Evolutionary conservation across 2,113 vertebrate species (phyloP).

Genomic region (Petrocephalus zakoni): DNA sequence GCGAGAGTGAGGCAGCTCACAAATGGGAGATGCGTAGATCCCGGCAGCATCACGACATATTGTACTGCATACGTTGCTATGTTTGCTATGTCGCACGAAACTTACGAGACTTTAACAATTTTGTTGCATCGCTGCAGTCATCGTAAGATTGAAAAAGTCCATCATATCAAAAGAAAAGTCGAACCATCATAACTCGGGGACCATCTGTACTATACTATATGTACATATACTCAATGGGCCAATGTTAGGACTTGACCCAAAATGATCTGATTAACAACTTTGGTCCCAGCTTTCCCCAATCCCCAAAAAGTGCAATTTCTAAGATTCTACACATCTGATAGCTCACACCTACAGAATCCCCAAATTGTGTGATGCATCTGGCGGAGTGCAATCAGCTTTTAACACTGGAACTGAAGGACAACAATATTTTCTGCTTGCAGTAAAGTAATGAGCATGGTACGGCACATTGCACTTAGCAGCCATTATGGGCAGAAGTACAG

Average conservation of each 20-base stretch:
- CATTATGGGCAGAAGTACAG: neutral
- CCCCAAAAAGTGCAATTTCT: neutral
- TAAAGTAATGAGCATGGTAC: neutral
- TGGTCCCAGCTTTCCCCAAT: neutral
- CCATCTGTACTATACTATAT: neutral
- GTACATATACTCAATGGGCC: neutral
- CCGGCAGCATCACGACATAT: too few species aligned
- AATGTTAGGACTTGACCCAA: neutral
- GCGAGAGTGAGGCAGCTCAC: too few species aligned
- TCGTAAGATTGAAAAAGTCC: too few species aligned
- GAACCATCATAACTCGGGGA: too few species aligned
- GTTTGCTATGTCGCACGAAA: too few species aligned
- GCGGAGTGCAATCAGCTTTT: neutral
- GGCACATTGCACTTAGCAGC: neutral
- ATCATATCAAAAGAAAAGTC: too few species aligned
- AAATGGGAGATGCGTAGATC: too few species aligned
- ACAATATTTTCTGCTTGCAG: neutral
- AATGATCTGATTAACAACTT: neutral
- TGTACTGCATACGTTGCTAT: too few species aligned
- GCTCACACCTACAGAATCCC: neutral
- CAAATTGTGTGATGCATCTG: neutral
- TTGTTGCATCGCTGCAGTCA: too few species aligned
- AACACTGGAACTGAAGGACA: neutral
- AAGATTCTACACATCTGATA: neutral
- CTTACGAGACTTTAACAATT: too few species aligned